Evolutionary conservation across 2,797 vertebrate species (phyloP).

Genomic region (Mallotus villosus): DNA sequence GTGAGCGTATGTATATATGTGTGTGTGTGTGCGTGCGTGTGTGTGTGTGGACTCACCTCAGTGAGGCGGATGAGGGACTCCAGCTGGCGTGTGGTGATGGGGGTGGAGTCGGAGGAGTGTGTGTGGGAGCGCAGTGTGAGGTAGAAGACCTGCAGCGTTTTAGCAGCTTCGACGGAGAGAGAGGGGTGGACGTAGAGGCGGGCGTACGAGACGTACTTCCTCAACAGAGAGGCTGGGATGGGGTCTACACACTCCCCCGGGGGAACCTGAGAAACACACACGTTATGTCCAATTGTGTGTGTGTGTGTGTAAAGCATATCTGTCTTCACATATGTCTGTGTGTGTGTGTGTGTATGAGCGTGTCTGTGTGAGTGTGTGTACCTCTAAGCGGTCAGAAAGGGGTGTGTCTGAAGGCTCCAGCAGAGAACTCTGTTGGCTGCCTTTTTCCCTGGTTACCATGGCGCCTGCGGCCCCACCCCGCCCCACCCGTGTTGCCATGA

Average conservation of each 20-base stretch:
- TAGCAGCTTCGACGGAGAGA: conserved; percentile 86
- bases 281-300: not conserved
- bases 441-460: conserved; percentile 59
- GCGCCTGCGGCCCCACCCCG: conserved; percentile 70
- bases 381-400: conserved; percentile 87
- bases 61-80: conserved; percentile 87
- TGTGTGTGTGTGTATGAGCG: too few relatives aligned
- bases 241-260: conserved; percentile 82
- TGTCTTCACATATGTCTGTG: not conserved
- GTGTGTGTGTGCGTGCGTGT: not conserved
- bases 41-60: not conserved
- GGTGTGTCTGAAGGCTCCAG: conserved; percentile 81
- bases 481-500: conserved; percentile 89
- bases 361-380: conserved; percentile 45
- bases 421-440: conserved; percentile 77
- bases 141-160: conserved; percentile 91
- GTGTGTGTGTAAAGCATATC: not conserved
- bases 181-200: conserved; percentile 90
- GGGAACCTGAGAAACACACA: conserved; percentile 67
- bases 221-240: conserved; percentile 86
- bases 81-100: conserved; percentile 94
- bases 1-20: not conserved
- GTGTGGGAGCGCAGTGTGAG: conserved; percentile 89
- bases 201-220: conserved; percentile 94
- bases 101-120: conserved; percentile 83